These are phyloP conservation scores for Actias luna DNA, from an alignment of 2,888 invertebrate species.

Conservation along the genomic window DNA sequence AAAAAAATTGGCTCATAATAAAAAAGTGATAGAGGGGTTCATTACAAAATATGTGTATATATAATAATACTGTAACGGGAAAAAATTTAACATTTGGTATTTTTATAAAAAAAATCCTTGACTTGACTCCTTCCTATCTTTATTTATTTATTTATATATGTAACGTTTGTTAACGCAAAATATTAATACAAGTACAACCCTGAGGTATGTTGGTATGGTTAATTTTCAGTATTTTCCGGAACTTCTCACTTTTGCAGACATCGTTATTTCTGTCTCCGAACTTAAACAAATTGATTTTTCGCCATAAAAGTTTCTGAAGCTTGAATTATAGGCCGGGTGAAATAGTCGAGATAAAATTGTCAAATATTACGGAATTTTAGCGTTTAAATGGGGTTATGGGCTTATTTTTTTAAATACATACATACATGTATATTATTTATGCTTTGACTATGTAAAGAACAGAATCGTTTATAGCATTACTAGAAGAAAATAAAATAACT, in stretches of 20 bases:
- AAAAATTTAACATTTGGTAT: no score
- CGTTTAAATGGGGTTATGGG: neutral
- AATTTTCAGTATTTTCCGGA: slow-evolving; percentile 39
- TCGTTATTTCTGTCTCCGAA: slow-evolving; percentile 43
- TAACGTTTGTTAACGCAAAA: neutral
- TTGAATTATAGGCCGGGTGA: slow-evolving; percentile 27
- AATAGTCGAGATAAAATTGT: neutral
- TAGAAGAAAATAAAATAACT: neutral
- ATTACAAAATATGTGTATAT: no score
- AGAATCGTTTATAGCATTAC: no score
- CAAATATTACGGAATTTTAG: neutral
- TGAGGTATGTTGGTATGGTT: slow-evolving; percentile 32
- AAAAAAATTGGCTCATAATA: no score
- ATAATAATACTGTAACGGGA: no score
- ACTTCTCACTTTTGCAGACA: slow-evolving; percentile 41
- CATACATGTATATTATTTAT: no score
- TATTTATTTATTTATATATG: no score
- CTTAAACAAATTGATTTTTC: slow-evolving; percentile 36
- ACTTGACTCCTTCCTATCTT: no score
- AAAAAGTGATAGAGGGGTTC: no score
- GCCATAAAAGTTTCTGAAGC: slow-evolving; percentile 27
- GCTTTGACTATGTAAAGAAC: no score
- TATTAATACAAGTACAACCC: slow-evolving; percentile 27
- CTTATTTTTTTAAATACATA: neutral
- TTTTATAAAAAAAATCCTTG: no score